Percentiles rank a stretch among this genome's conserved stretches.
Evolutionary conservation across 2,113 vertebrate species (phyloP).

Genomic region (Daphoenositta chrysoptera): DNA sequence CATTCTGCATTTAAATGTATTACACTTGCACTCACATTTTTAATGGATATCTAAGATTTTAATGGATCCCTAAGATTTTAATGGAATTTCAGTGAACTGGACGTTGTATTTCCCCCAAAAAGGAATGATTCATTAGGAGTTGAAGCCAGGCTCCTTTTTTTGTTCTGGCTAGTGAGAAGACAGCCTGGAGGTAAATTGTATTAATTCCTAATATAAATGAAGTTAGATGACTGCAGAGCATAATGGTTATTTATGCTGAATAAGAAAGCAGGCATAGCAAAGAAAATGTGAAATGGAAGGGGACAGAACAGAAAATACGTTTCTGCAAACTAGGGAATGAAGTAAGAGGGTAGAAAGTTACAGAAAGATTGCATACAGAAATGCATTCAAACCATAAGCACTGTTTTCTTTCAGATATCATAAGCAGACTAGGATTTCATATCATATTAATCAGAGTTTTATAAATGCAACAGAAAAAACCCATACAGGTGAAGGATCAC

Average conservation of each 20-base stretch:
- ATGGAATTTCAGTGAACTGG: constrained; percentile 28
- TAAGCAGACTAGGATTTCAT: not conserved
- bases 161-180: not conserved
- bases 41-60: constrained; percentile 10
- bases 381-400: not conserved
- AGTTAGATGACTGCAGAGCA: not conserved
- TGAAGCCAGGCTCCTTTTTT: not conserved
- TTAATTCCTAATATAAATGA: not conserved
- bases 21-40: not conserved
- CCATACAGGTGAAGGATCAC: not conserved
- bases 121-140: not conserved
- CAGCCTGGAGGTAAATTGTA: not conserved
- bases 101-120: not conserved
- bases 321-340: not conserved
- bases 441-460: not conserved
- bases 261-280: not conserved
- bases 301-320: not conserved
- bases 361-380: not conserved
- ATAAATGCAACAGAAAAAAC: not conserved
- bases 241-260: not conserved
- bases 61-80: constrained; percentile 26
- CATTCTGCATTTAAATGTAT: not conserved
- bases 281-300: not conserved
- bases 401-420: not conserved
- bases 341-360: not conserved